These are phyloP conservation scores for Neoscelio sp. DNA, from an alignment of 2,888 invertebrate genomes.

Conservation along the genomic window DNA sequence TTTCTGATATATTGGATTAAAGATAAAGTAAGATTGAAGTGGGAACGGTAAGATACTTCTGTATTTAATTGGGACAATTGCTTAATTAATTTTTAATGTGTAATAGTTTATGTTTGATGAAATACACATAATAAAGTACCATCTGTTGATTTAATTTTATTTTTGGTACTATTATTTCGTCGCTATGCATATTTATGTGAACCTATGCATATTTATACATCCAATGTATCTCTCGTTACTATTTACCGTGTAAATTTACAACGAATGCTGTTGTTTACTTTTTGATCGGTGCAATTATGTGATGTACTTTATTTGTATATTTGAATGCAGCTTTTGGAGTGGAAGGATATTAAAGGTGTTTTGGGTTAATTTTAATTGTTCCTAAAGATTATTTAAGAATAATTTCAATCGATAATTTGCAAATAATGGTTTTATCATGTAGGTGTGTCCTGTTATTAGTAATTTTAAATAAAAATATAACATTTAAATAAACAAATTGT, in stretches of 20 bases:
- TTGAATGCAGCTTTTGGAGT: slow-evolving; percentile 5
- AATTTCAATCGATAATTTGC: no score
- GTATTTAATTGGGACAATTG: background rate
- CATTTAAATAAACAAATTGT: no score
- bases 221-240: slow-evolving; percentile 8
- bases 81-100: background rate
- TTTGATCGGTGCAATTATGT: slow-evolving; percentile 32
- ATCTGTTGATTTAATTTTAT: slow-evolving; percentile 5
- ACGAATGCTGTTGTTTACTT: slow-evolving; percentile 23
- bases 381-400: no score
- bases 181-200: slow-evolving; percentile 19
- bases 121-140: background rate
- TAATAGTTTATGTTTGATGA: background rate
- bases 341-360: slow-evolving; percentile 2
- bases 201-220: slow-evolving; percentile 27
- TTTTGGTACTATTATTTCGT: slow-evolving; percentile 13
- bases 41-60: no score
- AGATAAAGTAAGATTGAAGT: no score
- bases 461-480: no score
- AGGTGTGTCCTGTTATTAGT: no score
- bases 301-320: slow-evolving; percentile 1
- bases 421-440: no score
- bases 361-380: no score
- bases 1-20: no score
- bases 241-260: slow-evolving; percentile 17